Conservation (phyloP, 2,113 vertebrate species). For the Myanophis thanlyinensis region DNA sequence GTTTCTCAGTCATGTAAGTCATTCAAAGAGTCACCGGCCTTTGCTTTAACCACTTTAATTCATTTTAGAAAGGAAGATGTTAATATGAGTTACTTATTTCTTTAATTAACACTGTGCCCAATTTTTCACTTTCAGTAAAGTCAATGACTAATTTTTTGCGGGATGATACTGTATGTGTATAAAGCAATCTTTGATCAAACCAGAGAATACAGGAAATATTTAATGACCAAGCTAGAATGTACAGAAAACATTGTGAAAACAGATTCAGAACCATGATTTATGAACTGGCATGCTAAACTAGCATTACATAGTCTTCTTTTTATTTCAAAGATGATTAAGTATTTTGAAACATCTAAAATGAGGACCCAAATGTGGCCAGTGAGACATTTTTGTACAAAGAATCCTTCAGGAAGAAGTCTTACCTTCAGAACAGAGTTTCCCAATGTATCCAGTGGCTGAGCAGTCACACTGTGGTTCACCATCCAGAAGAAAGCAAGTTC, state of each 20-base stretch:
- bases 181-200: not conserved
- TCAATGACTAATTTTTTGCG: not conserved
- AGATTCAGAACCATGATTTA: not conserved
- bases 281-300: not conserved
- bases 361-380: not conserved
- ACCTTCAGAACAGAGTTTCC: constrained; percentile 96
- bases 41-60: not conserved
- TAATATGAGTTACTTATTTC: not conserved
- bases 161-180: not conserved
- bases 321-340: not conserved
- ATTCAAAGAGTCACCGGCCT: constrained; percentile 12
- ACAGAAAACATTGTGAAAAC: not conserved
- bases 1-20: constrained; percentile 2
- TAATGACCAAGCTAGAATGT: not conserved
- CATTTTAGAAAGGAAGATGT: not conserved
- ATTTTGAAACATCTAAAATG: not conserved
- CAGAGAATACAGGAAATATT: not conserved
- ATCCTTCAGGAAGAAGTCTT: constrained; percentile 59
- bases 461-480: constrained; percentile 93
- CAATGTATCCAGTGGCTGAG: constrained; percentile 88
- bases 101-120: not conserved
- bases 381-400: not conserved
- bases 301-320: not conserved
- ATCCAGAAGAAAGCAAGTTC: constrained; percentile 88
- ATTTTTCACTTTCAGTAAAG: constrained; percentile 17